phyloP scores from a whole-genome alignment of 2,888 invertebrate species.

The Trachelus troglodyta region DNA sequence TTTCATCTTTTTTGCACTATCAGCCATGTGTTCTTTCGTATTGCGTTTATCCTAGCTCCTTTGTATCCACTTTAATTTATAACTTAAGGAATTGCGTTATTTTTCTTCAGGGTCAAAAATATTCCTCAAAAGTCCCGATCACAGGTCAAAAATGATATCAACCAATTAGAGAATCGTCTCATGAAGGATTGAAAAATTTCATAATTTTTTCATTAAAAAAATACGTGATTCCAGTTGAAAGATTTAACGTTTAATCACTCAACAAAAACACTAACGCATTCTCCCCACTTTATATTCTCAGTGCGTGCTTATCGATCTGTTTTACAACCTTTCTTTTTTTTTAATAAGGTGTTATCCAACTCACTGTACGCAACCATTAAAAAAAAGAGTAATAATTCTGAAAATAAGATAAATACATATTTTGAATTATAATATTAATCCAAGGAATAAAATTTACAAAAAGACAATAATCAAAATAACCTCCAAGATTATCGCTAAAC shows the following conservation, averaged over 20 bases:
- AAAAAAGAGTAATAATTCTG: not conserved
- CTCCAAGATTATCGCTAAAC: not conserved
- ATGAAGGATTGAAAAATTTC: not conserved
- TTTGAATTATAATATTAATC: not conserved
- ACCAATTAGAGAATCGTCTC: not conserved
- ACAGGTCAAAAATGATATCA: not conserved
- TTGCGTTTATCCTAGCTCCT: not conserved
- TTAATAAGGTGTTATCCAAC: not conserved
- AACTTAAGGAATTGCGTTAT: not conserved
- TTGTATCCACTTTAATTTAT: not conserved
- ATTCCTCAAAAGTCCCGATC: not conserved
- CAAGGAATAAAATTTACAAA: not conserved
- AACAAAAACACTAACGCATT: not conserved
- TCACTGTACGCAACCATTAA: not conserved
- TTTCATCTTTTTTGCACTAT: not conserved
- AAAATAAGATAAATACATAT: not conserved
- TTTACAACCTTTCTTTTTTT: not conserved
- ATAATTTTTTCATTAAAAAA: not conserved
- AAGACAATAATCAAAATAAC: not conserved
- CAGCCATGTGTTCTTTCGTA: not conserved
- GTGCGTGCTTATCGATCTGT: not conserved
- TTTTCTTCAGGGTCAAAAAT: not conserved
- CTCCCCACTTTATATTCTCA: not conserved
- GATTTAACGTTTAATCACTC: not conserved
- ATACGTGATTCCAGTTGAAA: not conserved